Evolutionary conservation across 2,797 vertebrate genomes (phyloP).

Genomic region (Acipenser ruthenus): DNA sequence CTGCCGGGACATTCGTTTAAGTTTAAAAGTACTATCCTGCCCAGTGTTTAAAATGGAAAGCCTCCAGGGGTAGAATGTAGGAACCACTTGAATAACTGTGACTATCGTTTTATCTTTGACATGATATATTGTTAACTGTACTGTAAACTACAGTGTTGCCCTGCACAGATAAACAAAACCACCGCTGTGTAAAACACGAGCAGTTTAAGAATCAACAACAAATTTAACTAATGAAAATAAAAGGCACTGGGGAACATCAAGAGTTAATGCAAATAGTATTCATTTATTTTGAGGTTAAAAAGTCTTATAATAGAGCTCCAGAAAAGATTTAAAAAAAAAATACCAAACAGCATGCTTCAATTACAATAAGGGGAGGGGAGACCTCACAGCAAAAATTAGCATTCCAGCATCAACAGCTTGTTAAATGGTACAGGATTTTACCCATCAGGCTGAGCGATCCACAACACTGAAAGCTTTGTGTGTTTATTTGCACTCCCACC

Average conservation of each 20-base stretch:
- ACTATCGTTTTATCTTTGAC: too few relatives aligned
- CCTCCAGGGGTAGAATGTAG: too few relatives aligned
- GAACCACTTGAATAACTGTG: too few relatives aligned
- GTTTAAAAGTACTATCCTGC: too few relatives aligned
- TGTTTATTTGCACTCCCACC: conserved; percentile 19
- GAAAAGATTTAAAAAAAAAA: conserved; percentile 71
- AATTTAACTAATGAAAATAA: too few relatives aligned
- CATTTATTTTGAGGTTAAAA: conserved; percentile 79
- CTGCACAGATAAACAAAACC: too few relatives aligned
- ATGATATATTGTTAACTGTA: too few relatives aligned
- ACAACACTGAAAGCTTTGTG: not conserved
- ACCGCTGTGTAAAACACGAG: too few relatives aligned
- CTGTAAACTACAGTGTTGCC: too few relatives aligned
- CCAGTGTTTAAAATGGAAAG: too few relatives aligned
- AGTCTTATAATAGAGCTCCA: conserved; percentile 82
- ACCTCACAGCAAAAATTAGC: conserved; percentile 50
- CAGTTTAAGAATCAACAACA: too few relatives aligned
- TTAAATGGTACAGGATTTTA: conserved; percentile 4
- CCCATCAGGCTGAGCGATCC: not conserved
- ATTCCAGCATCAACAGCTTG: not conserved
- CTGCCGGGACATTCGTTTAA: too few relatives aligned
- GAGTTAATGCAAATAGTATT: conserved; percentile 74
- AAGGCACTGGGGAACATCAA: conserved; percentile 6
- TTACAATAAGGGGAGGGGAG: conserved; percentile 58
- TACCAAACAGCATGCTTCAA: conserved; percentile 56